Conservation (phyloP, 2,888 invertebrate genomes). For the Tipula lateralis region DNA sequence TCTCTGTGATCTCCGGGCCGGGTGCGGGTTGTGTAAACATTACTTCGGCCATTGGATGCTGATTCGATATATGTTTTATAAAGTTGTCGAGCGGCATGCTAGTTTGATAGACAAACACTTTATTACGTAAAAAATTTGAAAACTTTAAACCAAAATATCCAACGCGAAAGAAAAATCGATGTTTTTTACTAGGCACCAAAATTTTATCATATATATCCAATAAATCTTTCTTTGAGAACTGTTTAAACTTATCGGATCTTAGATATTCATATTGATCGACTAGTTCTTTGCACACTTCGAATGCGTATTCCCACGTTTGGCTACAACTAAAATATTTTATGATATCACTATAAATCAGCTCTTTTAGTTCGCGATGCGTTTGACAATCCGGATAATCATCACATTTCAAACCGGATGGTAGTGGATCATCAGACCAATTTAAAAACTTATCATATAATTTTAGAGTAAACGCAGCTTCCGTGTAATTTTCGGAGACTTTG, state of each 20-base stretch:
- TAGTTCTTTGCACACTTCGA: conserved; percentile 83
- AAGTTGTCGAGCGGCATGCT: conserved; percentile 89
- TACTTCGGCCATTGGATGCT: conserved; percentile 84
- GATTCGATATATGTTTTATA: conserved; percentile 74
- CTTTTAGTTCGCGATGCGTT: conserved; percentile 86
- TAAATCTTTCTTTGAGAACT: conserved; percentile 66
- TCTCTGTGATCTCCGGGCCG: conserved; percentile 70
- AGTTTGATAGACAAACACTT: conserved; percentile 68
- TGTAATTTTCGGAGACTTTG: conserved; percentile 81
- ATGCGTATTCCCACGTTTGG: conserved; percentile 91
- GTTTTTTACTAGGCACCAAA: conserved; percentile 63
- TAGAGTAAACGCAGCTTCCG: conserved; percentile 93
- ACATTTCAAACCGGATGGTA: conserved; percentile 65
- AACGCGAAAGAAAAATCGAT: conserved; percentile 87
- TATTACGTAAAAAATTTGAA: conserved; percentile 75
- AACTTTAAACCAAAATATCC: conserved; percentile 88
- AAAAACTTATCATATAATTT: conserved; percentile 74
- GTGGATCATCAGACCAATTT: conserved; percentile 74
- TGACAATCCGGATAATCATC: conserved; percentile 62
- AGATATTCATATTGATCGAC: conserved; percentile 81
- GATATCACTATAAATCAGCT: conserved; percentile 70
- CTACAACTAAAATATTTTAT: conserved; percentile 75
- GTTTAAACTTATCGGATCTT: conserved; percentile 73
- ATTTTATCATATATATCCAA: conserved; percentile 77
- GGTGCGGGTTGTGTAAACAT: conserved; percentile 79